Base-by-base conservation (phyloP, 2,888 invertebrate species). In the Limnephilus rhombicus region DNA sequence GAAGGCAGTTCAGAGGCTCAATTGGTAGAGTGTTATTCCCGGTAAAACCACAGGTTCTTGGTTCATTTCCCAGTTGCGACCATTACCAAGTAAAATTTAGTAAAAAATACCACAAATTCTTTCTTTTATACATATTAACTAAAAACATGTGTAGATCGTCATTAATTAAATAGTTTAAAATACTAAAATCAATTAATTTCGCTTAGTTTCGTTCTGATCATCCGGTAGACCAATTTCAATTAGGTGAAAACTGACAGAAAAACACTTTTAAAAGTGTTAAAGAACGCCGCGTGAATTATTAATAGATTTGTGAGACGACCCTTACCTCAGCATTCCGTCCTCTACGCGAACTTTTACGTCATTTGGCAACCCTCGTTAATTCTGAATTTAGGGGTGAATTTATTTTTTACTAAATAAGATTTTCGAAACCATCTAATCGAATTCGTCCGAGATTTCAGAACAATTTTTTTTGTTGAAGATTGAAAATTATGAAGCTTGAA, bases 261-360 rank as follows among this genome's bases (percentile, higher is more conserved):
- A 93, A 93, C 93, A 93, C 93, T 93, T 93, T 93, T 92, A 93
- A 93, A 93, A 93, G 93, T 93, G 93, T 93, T 93, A 93, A 92
- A 93, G 92, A 93, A 93, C 91, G 93, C 91, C 88, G 91, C 92
- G 92, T 93, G 93, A 93, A 93, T 93, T 93, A 93, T 93, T 93
- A 93, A 93, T 92, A 93, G 92, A 92, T 93, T 92, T 89, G 90
- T 53, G 90, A 92, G 88, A 90, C 87, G 89, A 87, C 91, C 91
- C 85, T 68, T 90, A 85, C 87, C 68, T 31, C 9, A 88, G 3
- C 11, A 80, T 68, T 88, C 88, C 80, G 85, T 80, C 12, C 68
- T 53, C 53, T 88, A 68, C 87, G 34, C 13, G 82, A 34, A 82
- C 29, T 34, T 34, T 82, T 3, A 31, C 82, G 82, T 82, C 31